phyloP scores from a whole-genome alignment of 2,888 invertebrate species.

The Epistrophe grossulariae region DNA sequence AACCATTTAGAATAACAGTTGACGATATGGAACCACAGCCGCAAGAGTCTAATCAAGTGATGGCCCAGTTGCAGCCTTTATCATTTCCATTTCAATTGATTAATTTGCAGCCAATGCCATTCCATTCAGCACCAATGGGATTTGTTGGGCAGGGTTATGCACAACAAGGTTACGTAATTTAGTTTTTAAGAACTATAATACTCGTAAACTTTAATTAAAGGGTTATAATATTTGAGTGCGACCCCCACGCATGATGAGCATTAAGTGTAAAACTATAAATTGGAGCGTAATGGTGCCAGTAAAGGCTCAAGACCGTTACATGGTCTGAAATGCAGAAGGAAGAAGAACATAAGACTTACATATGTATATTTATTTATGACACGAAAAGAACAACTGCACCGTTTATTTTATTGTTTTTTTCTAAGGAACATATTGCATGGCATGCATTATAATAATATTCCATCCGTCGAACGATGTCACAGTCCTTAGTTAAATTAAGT shows the following conservation, averaged over 20 bases:
- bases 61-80: conserved; percentile 77
- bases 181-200: conserved; percentile 8
- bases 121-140: conserved; percentile 74
- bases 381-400: not conserved
- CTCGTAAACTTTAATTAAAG: not conserved
- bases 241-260: not conserved
- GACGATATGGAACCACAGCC: conserved; percentile 77
- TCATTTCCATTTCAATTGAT: conserved; percentile 80
- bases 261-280: not conserved
- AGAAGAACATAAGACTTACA: conserved; percentile 15
- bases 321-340: not conserved
- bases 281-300: not conserved
- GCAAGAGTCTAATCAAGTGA: conserved; percentile 77
- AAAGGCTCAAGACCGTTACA: not conserved
- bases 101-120: conserved; percentile 80
- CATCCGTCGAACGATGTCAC: too few relatives aligned
- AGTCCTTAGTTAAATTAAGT: too few relatives aligned
- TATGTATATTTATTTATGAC: conserved; percentile 1
- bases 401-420: not conserved
- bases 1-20: conserved; percentile 80
- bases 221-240: not conserved
- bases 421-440: not conserved
- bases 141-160: conserved; percentile 6
- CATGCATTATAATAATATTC: too few relatives aligned
- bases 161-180: conserved; percentile 31